Base-by-base conservation (phyloP, 2,113 vertebrate species). In the Melanotaenia duboulayi region DNA sequence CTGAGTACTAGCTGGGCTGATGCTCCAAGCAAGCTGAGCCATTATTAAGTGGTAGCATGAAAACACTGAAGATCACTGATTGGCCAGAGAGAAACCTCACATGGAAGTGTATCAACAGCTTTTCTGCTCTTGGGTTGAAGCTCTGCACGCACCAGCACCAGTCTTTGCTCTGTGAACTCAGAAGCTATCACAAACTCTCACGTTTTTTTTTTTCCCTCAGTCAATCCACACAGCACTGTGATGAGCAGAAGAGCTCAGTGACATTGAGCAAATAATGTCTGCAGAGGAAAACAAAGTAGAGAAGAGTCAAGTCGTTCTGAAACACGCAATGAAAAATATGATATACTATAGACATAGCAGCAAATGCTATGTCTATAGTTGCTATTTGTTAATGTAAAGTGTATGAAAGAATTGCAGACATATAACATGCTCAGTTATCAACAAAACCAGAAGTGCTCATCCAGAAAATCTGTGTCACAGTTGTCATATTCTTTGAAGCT, bases 381-480 rank as follows among this genome's bases (percentile, higher is more conserved):
- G 2, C 14, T 19, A 46, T 46, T 17, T n/a, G 2, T 19, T 4
- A 19, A 6, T 19, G 44, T 6, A 48, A 48, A 48, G 16, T 48
- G 16, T 42, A 22, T 12, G 28, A 59, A 16, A n/a, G 14, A 28
- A 0, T 20, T 19, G 0, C 17, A 65, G 1, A 9, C 3, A 65
- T 23, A 32, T 11, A 14, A 46, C 17, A 25, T 56, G 70, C 11
- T 32, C 19, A 55, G 20, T 57, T 48, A 57, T 52, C 1, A 74
- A 61, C 16, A 14, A 40, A 49, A 74, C 32, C 11, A 59, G 32
- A 4, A 16, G 0, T 28, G 51, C 42, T 66, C 37, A 65, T 66
- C 48, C 50, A 55, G 12, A 83, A 58, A 87, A 75, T 56, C 59
- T 76, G 51, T 57, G 23, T 73, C 75, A 73, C 50, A 73, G 55